Evolutionary conservation across 2,113 vertebrate species (phyloP), one percentile per base, ranked within the genome.

Genomic region (Gallinago undulata): DNA sequence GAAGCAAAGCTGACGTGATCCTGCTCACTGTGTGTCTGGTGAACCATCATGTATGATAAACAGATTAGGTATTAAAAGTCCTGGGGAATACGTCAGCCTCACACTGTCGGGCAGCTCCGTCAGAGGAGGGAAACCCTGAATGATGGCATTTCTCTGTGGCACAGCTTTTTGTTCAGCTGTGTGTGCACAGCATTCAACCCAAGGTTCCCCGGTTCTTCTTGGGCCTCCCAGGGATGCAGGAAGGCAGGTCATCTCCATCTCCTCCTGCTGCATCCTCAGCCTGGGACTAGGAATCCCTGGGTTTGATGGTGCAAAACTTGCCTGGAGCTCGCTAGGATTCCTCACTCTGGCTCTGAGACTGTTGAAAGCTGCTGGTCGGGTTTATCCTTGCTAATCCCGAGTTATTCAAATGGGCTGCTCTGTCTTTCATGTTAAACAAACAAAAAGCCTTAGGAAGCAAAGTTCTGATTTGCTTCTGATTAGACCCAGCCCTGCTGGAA

Each of bases 401-500:
- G 1, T 89, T 94, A 87, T 76, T 89, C 89, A 89, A 45, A 94
- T 33, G 11, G 47, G 56, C 88, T 94, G 73, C 69, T 84, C 73
- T 66, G 64, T 25, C 90, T 96, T 78, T 75, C 85, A 78, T 4
- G 22, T 91, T 76, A 73, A 96, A 85, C 92, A 93, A 92, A 93
- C 73, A 89, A 48, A 90, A 81, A 91, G 69, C 90, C 74, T 84
- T 13, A 83, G 92, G 94, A 95, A 91, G 91, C 68, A 33, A 76
- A 87, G 84, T 50, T 86, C 73, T 64, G 76, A 84, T 95, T 84
- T 89, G 86, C 84, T 39, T 39, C 39, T 92, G 92, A 92, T 97
- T 92, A 92, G 90, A 84, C 66, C 92, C 86, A 87, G 31, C 92
- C 45, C 89, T 79, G 86, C 77, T 94, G 95, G 96, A 94, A 74